Evolutionary conservation across 2,113 vertebrate species (phyloP), one percentile per base, ranked within the genome.

Genomic region (Phrynosoma platyrhinos): DNA sequence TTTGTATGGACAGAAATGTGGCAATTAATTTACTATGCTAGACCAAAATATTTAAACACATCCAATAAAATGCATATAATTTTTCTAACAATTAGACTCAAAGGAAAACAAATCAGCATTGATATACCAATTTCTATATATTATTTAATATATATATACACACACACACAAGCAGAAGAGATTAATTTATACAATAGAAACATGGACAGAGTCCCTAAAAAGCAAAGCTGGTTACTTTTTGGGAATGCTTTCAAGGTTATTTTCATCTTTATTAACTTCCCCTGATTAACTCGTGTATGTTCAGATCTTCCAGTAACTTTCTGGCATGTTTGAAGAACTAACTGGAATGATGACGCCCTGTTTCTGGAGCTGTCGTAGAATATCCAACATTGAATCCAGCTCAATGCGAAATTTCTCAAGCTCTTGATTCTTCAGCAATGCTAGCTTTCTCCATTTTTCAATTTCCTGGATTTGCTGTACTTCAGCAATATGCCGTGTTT

Each of bases 321-420:
- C 90, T 10, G 82, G 78, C 9, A 74, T 0, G 3, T 47, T 88
- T 30, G 92, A 87, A 36, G 92, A 86, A 52, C 76, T 2, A 0
- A 83, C 72, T 0, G 98, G 97, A 64, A 99, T 96, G 9, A 98
- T 96, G 47, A 98, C 96, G 0, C 98, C 98, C 78, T 98, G 98
- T 83, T 95, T 98, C 66, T 99, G 98, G 42, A 99, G 96, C 82
- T 98, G 97, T 88, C 96, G 96, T 79, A 99, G 90, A 25, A 98
- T 96, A 74, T 99, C 98, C 69, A 99, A 85, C 81, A 99, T 99
- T 0, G 98, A 98, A 96, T 99, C 98, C 88, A 99, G 78, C 90
- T 99, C 98, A 62, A 95, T 91, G 40, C 98, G 96, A 89, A 99
- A 99, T 81, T 91, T 96, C 83, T 99, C 98, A 90, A 99, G 95